Evolutionary conservation across 2,888 invertebrate genomes (phyloP), one percentile per base, ranked within the genome.

Genomic region (Eupithecia tripunctaria): DNA sequence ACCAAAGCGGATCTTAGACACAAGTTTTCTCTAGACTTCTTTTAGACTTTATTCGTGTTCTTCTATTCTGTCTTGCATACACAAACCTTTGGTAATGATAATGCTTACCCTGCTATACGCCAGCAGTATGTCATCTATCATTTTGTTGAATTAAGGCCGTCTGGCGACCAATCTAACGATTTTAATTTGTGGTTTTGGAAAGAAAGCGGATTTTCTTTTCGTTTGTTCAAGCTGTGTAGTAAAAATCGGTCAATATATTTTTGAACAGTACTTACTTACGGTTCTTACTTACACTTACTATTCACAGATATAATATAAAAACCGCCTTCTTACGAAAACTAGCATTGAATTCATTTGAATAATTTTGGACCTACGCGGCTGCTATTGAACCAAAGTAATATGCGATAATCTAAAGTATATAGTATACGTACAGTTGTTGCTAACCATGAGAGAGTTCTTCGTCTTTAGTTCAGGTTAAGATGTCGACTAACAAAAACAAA

Each of bases 401-500:
- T n/a, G 43, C 1, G 7, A 8, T 43, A 41, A 41, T 41, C 41
- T 15, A 36, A 36, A 36, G 36, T 36, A 15, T 15, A n/a, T n/a
- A n/a, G n/a, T n/a, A n/a, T n/a, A n/a, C n/a, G n/a, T n/a, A 41
- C 2, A 41, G 41, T 41, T 41, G 15, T 14, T 41, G 38, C 14
- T 10, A 15, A 15, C 41, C 15, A 41, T 15, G 15, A 15, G 1
- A 15, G 15, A 41, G 41, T 15, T 32, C 6, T 32, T 32, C 3
- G n/a, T n/a, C 38, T 14, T 38, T 38, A 14, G 36, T 38, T 38
- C 12, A 3, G 15, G 21, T 51, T 7, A 21, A 47, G 47, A 47
- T 47, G 8, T 47, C n/a, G 47, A 47, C n/a, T 21, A 10, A 43
- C n/a, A n/a, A 60, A 27, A 68, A 68, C 29, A 60, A 43, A 47